These are phyloP conservation scores for Adelosebastes latens DNA, from an alignment of 2,797 vertebrate genomes.

Conservation along the genomic window DNA sequence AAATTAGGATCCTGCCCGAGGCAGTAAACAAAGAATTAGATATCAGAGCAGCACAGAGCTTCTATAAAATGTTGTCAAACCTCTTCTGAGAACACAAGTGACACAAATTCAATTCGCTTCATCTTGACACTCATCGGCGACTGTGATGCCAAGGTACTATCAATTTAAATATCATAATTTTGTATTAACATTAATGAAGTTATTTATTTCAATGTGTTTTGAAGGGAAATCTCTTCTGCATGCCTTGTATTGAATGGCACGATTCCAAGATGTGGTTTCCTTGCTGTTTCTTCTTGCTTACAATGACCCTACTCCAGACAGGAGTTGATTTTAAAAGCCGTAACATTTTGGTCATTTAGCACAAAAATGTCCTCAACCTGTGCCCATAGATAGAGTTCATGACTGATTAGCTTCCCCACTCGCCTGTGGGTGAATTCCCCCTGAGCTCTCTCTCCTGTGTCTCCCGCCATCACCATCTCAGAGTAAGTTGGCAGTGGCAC, in stretches of 20 bases:
- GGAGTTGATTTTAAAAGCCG: conserved; percentile 18
- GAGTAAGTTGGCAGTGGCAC: conserved; percentile 37
- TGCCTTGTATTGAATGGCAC: not conserved
- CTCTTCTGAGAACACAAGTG: conserved; percentile 39
- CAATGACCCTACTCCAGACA: not conserved
- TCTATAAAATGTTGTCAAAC: conserved; percentile 54
- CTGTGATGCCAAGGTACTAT: conserved; percentile 25
- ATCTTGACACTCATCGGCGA: conserved; percentile 26
- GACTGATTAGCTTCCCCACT: conserved; percentile 49
- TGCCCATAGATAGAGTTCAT: conserved; percentile 29
- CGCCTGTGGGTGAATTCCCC: conserved; percentile 48
- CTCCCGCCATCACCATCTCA: conserved; percentile 37
- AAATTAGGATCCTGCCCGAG: conserved; percentile 61
- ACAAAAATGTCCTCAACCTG: conserved; percentile 30
- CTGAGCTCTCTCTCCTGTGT: conserved; percentile 23
- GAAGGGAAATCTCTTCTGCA: not conserved
- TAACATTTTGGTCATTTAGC: conserved; percentile 34
- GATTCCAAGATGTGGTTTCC: not conserved
- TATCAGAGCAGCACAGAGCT: conserved; percentile 33
- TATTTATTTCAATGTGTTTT: not conserved
- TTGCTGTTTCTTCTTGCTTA: not conserved
- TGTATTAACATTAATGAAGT: not conserved
- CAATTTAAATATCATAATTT: conserved; percentile 22
- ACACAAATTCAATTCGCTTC: conserved; percentile 44
- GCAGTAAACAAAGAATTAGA: conserved; percentile 61